Conservation (phyloP, 2,888 invertebrate genomes). For the Thymelicus sylvestris region DNA sequence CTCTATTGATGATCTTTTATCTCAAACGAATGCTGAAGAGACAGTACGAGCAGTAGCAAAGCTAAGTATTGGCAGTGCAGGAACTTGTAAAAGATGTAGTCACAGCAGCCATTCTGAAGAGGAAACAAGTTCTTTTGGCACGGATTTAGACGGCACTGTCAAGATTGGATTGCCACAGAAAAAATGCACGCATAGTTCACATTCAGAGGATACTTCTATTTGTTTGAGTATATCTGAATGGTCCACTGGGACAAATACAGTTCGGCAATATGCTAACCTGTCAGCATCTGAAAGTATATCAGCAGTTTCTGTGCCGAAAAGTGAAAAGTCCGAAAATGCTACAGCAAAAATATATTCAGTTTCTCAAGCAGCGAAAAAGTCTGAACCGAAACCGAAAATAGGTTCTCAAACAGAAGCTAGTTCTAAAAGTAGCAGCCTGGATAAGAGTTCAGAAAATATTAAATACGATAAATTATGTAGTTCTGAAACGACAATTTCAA, state of each 20-base stretch:
- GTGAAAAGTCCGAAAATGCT: conserved; percentile 85
- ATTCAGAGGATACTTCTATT: conserved; percentile 94
- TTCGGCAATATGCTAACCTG: conserved; percentile 90
- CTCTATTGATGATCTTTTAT: conserved; percentile 86
- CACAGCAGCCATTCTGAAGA: conserved; percentile 90
- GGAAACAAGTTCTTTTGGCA: conserved; percentile 90
- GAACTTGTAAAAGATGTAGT: conserved; percentile 86
- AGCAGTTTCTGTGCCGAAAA: conserved; percentile 85
- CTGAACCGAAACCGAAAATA: conserved; percentile 76
- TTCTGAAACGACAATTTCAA: conserved; percentile 83
- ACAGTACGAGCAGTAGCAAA: conserved; percentile 81
- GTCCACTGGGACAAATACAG: conserved; percentile 94
- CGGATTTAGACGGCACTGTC: conserved; percentile 92
- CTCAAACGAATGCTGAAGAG: conserved; percentile 85
- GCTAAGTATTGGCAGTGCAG: conserved; percentile 75
- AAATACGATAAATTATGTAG: conserved; percentile 86
- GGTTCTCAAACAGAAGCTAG: conserved; percentile 79
- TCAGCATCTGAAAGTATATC: conserved; percentile 88
- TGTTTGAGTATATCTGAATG: conserved; percentile 94
- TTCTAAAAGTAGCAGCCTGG: conserved; percentile 86
- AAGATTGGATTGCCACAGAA: conserved; percentile 91
- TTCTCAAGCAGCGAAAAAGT: conserved; percentile 81
- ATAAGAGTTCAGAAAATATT: conserved; percentile 80
- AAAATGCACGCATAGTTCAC: conserved; percentile 92
- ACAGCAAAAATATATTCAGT: conserved; percentile 84